phyloP scores from a whole-genome alignment of 2,888 invertebrate species.

The Hartigia nigra region DNA sequence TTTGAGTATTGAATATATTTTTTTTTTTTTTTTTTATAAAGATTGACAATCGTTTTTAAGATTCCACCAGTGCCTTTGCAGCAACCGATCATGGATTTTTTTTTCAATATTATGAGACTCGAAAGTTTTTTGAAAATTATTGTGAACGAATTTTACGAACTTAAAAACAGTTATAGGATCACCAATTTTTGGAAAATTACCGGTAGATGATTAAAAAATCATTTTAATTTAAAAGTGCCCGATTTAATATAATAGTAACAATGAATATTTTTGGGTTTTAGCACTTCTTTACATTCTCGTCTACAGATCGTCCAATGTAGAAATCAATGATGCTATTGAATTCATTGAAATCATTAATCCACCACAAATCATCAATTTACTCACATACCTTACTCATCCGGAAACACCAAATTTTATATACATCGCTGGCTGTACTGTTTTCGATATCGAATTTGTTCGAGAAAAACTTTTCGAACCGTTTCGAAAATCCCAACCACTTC shows the following conservation, averaged over 20 bases:
- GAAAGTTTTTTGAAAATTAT: constrained; percentile 22
- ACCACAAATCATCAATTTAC: constrained; percentile 21
- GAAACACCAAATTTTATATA: constrained; percentile 21
- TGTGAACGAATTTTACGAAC: constrained; percentile 25
- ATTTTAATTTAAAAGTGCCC: not conserved
- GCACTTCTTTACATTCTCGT: constrained; percentile 32
- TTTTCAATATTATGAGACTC: constrained; percentile 33
- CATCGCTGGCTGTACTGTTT: constrained; percentile 14
- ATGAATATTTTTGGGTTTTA: constrained; percentile 13
- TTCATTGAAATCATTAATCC: constrained; percentile 29
- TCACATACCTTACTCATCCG: constrained; percentile 27
- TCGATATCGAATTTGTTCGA: constrained; percentile 12
- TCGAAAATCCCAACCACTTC: constrained; percentile 8
- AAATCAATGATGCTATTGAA: constrained; percentile 24
- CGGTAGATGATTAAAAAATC: not conserved
- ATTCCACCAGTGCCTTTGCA: not conserved
- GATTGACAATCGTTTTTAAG: not conserved
- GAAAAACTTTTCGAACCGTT: constrained; percentile 16
- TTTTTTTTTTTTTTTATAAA: not conserved
- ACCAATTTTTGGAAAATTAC: constrained; percentile 6
- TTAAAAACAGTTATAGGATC: constrained; percentile 13
- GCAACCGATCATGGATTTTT: constrained; percentile 18
- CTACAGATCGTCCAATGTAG: constrained; percentile 22
- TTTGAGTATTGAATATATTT: not conserved
- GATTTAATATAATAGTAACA: not conserved